These are phyloP conservation scores for Cistogaster globosa DNA, from an alignment of 2,888 invertebrate genomes.

Conservation along the genomic window DNA sequence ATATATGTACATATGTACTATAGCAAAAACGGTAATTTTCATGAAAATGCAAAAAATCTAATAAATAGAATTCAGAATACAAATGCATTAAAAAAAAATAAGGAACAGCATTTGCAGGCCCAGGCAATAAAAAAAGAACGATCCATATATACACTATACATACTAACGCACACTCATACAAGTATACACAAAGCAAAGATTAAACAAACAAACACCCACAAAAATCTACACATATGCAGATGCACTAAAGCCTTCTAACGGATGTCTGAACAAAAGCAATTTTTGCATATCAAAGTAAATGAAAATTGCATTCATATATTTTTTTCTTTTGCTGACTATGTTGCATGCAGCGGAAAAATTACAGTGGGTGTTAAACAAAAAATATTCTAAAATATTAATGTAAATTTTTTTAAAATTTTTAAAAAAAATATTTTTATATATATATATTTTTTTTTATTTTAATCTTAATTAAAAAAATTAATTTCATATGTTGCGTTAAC, in stretches of 20 bases:
- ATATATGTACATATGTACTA: not conserved
- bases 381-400: too few relatives aligned
- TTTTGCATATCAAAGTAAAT: slow-evolving; percentile 68
- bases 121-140: slow-evolving; percentile 4
- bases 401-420: too few relatives aligned
- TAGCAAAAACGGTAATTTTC: slow-evolving; percentile 32
- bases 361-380: not conserved
- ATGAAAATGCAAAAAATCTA: slow-evolving; percentile 26
- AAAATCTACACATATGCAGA: not conserved
- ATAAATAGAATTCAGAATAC: not conserved
- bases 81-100: slow-evolving; percentile 1
- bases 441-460: too few relatives aligned
- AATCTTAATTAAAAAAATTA: too few relatives aligned
- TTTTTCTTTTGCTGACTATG: not conserved
- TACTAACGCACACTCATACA: not conserved
- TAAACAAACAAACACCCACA: slow-evolving; percentile 6
- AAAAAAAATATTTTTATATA: too few relatives aligned
- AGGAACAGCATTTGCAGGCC: not conserved
- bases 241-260: slow-evolving; percentile 30
- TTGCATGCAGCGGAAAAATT: slow-evolving; percentile 10
- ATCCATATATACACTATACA: not conserved
- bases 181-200: not conserved
- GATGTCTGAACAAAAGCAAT: slow-evolving; percentile 61
- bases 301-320: slow-evolving; percentile 55
- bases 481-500: too few relatives aligned